Evolutionary conservation across 2,888 invertebrate genomes (phyloP), one percentile per base, ranked within the genome.

Genomic region (Schizotus pectinicornis): DNA sequence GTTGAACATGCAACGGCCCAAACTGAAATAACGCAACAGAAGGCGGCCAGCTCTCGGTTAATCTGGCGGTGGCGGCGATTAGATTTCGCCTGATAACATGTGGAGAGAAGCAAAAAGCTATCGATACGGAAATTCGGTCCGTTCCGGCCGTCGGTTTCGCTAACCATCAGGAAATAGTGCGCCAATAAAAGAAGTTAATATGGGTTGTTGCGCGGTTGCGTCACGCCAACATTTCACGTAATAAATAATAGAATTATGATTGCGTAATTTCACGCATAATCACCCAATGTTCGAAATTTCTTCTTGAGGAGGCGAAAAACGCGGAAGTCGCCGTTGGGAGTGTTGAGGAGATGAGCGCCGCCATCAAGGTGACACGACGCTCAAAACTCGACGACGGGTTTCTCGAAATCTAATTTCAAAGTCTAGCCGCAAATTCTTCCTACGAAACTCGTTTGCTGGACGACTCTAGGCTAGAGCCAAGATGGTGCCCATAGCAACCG

Each of bases 101-200:
- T 22, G 22, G 22, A 22, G 22, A 22, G 22, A 22, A 22, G 22
- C 22, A 22, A 22, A 22, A 22, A 22, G 22, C 22, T 22, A 22
- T 22, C 22, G 22, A 22, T 43, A 11, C 43, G 43, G 43, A 43
- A 43, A 12, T 43, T 43, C 13, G 22, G 33, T 53, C 57, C 64
- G 65, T 67, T 67, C 64, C 67, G 63, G 62, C 34, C 36, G 43
- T 33, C 52, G 60, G 42, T 56, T 60, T 48, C 14, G 49, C 45
- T 62, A 61, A 64, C 45, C 56, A 67, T 61, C 56, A 64, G 67
- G 67, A 67, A 67, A 65, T 64, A 57, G 56, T 57, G 58, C 49
- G 31, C 52, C 57, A 62, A 62, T 59, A 55, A 61, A 63, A 64
- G 63, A 62, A 67, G 64, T 57, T 45, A 62, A 66, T 64, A 63